Conservation (phyloP, 2,113 vertebrate species). For the Atlantisia rogersi region DNA sequence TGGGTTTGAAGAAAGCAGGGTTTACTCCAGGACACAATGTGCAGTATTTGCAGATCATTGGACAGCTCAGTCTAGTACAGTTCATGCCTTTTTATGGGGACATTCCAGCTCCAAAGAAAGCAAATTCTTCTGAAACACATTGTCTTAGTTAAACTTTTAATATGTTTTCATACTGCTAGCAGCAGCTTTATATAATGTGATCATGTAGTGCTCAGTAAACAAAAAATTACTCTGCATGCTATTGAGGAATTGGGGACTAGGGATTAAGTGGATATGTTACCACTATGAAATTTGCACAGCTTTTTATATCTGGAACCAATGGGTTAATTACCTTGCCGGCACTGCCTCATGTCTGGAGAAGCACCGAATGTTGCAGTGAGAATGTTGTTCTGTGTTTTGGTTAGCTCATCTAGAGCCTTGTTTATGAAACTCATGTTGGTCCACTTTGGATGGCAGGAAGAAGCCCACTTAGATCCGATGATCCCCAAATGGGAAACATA, state of each 20-base stretch:
- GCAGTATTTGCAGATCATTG: conserved; percentile 50
- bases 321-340: not conserved
- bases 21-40: conserved; percentile 63
- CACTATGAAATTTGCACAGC: not conserved
- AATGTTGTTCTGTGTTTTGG: conserved; percentile 13
- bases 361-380: not conserved
- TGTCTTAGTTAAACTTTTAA: conserved; percentile 77
- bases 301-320: not conserved
- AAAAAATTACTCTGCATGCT: conserved; percentile 42
- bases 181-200: conserved; percentile 63
- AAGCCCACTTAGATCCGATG: not conserved
- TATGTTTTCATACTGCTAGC: conserved; percentile 69
- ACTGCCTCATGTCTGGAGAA: not conserved
- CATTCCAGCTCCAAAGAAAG: conserved; percentile 76
- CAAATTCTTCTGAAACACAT: conserved; percentile 76
- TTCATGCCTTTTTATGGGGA: conserved; percentile 80
- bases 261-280: not conserved
- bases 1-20: conserved; percentile 59
- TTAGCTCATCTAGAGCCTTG: not conserved
- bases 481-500: not conserved
- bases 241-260: not conserved
- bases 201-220: conserved; percentile 20
- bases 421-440: not conserved
- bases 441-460: not conserved
- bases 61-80: conserved; percentile 34